Conservation (phyloP, 2,797 vertebrate genomes). For the Muscicapa striata region DNA sequence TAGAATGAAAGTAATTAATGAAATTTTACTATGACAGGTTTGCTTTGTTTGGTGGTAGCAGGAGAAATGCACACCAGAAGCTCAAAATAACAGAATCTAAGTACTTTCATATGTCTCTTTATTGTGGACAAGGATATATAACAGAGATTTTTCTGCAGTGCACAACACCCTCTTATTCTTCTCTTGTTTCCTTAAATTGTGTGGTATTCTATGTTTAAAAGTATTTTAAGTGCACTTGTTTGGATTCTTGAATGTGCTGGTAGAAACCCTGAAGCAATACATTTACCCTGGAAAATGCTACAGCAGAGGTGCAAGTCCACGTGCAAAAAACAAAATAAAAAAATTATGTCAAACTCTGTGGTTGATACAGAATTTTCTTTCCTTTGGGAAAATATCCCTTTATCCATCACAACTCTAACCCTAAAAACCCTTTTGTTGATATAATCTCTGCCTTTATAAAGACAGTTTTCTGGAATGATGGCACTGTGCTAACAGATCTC, state of each 20-base stretch:
- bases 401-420: background rate
- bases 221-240: background rate
- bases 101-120: background rate
- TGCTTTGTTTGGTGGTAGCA: background rate
- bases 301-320: background rate
- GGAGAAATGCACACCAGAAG: background rate
- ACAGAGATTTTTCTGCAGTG: background rate
- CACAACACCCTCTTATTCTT: background rate
- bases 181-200: background rate
- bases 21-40: background rate
- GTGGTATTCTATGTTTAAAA: background rate
- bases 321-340: fast-evolving
- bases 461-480: background rate
- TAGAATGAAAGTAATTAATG: background rate
- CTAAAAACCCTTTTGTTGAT: background rate
- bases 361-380: background rate
- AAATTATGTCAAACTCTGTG: background rate
- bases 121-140: background rate
- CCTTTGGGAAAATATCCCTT: background rate
- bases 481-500: background rate
- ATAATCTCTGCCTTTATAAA: background rate
- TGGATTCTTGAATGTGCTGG: background rate
- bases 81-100: background rate
- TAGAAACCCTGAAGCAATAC: background rate
- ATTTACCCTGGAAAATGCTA: background rate